Evolutionary conservation across 1,140 invertebrate genomes (phyloP).

Genomic region (Scaptomyza pallida): DNA sequence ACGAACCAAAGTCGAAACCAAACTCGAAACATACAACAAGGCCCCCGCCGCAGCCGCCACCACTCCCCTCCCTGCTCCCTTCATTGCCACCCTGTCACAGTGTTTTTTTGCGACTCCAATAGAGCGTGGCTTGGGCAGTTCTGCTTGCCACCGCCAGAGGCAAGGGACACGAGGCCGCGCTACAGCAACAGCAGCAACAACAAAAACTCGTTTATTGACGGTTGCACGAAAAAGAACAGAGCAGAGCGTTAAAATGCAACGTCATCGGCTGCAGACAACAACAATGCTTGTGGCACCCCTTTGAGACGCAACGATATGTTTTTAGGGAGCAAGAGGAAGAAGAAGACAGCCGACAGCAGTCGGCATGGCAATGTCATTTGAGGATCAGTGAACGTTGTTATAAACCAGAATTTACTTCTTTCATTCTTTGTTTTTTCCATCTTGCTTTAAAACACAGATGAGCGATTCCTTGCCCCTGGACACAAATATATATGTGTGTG

Average conservation of each 20-base stretch:
- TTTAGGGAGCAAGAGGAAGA: background rate
- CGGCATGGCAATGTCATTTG: conserved; percentile 37
- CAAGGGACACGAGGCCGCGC: conserved; percentile 8
- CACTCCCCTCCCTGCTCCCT: background rate
- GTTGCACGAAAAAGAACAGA: conserved; percentile 45
- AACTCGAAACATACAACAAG: conserved; percentile 9
- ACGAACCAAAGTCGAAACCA: conserved; percentile 65
- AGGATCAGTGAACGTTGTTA: conserved; percentile 36
- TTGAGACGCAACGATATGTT: background rate
- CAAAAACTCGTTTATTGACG: conserved; percentile 39
- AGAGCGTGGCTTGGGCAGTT: conserved; percentile 59
- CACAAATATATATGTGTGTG: too few species aligned
- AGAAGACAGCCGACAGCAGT: conserved; percentile 3
- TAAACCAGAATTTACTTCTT: conserved; percentile 58
- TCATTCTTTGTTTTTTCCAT: background rate
- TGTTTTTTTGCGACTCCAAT: conserved; percentile 54
- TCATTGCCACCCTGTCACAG: background rate
- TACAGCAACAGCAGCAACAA: background rate
- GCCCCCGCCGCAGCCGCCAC: background rate
- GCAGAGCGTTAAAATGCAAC: conserved; percentile 61
- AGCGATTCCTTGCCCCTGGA: conserved; percentile 13
- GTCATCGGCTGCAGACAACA: conserved; percentile 50
- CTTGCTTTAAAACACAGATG: background rate
- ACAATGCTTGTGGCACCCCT: conserved; percentile 31
- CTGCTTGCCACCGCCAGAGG: conserved; percentile 20